Conservation (phyloP, 37 sponge, comb jelly and placozoan species). For the Hexactinellida sp. region DNA sequence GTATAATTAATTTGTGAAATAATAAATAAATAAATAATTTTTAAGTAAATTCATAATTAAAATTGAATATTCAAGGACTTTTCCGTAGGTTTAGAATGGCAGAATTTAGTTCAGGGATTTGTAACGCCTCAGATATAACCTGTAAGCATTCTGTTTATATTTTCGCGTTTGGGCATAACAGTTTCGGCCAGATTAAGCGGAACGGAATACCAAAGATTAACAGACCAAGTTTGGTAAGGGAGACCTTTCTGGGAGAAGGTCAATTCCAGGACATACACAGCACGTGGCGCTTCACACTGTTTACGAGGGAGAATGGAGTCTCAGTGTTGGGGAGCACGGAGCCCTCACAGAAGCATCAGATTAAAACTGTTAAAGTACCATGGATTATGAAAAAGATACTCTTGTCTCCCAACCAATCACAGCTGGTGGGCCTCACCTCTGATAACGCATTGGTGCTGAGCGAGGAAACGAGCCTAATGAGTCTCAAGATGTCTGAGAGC, state of each 20-base stretch:
- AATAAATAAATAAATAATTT: background rate
- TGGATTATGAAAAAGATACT: background rate
- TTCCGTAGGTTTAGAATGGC: background rate
- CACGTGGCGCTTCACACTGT: background rate
- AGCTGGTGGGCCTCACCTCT: background rate
- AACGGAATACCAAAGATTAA: background rate
- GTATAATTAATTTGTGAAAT: constrained; percentile 1
- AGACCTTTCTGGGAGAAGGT: background rate
- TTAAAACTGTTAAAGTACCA: background rate
- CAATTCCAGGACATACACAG: background rate
- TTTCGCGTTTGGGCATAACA: background rate
- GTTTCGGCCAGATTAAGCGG: background rate
- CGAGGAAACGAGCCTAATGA: background rate
- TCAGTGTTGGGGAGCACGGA: background rate
- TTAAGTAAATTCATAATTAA: too few relatives aligned
- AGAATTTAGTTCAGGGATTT: background rate
- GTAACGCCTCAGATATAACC: background rate
- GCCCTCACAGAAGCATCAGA: background rate
- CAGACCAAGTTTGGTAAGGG: background rate
- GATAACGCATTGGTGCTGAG: background rate
- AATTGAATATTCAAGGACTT: too few relatives aligned
- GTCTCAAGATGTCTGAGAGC: background rate
- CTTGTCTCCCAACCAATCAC: background rate
- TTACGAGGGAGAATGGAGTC: background rate
- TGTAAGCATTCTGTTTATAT: background rate